Evolutionary conservation across 2,113 vertebrate genomes (phyloP).

Genomic region (Antechinus flavipes): DNA sequence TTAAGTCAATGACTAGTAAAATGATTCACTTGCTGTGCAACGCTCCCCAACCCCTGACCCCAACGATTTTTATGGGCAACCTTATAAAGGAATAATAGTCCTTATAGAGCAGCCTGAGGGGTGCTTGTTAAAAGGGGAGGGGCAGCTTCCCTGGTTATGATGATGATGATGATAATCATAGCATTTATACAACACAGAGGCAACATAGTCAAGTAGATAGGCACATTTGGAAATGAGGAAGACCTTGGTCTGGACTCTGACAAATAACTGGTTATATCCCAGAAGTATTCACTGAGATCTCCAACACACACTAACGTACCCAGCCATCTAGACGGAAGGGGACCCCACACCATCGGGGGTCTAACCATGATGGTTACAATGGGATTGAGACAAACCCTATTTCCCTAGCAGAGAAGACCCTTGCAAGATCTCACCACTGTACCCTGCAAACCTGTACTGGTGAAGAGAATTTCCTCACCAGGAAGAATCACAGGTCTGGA

Average conservation of each 20-base stretch:
- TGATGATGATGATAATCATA: background rate
- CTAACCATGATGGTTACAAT: background rate
- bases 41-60: background rate
- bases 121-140: background rate
- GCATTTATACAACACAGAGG: background rate
- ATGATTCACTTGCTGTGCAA: background rate
- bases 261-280: background rate
- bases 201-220: background rate
- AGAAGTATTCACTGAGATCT: background rate
- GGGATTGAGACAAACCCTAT: background rate
- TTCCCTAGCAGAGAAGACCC: background rate
- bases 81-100: background rate
- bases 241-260: background rate
- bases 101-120: background rate
- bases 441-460: background rate
- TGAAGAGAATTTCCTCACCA: background rate
- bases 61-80: background rate
- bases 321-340: background rate
- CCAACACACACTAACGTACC: background rate
- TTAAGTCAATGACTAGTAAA: background rate
- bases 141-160: background rate
- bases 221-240: background rate
- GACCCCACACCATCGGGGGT: background rate
- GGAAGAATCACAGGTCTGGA: background rate
- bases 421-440: background rate